These are phyloP conservation scores for Pyrocoelia pectoralis DNA, from an alignment of 2,888 invertebrate species.

Conservation along the genomic window DNA sequence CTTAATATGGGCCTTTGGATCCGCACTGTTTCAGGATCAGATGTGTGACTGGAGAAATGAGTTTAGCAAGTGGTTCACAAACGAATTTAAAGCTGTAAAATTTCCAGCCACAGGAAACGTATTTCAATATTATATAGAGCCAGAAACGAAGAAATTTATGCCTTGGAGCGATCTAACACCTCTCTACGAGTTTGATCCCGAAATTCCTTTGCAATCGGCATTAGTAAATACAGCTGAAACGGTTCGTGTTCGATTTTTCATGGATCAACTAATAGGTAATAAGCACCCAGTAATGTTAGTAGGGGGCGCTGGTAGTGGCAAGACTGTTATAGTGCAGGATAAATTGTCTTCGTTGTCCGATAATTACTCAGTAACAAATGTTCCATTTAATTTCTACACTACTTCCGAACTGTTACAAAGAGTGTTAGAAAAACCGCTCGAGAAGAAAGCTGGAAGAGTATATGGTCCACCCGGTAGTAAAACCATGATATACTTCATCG, in stretches of 20 bases:
- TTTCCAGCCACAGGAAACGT: constrained; percentile 86
- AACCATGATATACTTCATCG: constrained; percentile 91
- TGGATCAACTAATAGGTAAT: constrained; percentile 81
- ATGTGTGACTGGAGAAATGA: constrained; percentile 91
- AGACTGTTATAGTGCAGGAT: constrained; percentile 89
- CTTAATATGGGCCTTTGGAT: constrained; percentile 93
- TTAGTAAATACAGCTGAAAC: constrained; percentile 92
- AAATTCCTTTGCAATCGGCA: constrained; percentile 79
- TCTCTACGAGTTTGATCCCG: constrained; percentile 83
- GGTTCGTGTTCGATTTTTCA: constrained; percentile 84
- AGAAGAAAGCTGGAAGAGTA: constrained; percentile 94
- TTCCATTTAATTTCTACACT: constrained; percentile 95
- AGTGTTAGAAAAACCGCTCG: constrained; percentile 88
- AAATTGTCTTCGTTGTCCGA: constrained; percentile 79
- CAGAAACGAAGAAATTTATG: constrained; percentile 82
- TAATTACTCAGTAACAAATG: constrained; percentile 84
- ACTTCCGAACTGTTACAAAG: constrained; percentile 91
- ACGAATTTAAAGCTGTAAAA: constrained; percentile 90
- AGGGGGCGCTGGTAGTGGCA: constrained; percentile 89
- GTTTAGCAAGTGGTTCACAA: constrained; percentile 94
- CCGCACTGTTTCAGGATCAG: constrained; percentile 90
- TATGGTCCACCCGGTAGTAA: constrained; percentile 95
- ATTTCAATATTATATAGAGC: constrained; percentile 90
- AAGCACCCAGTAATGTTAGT: constrained; percentile 90
- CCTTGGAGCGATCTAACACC: constrained; percentile 88